These are phyloP conservation scores for Albula goreensis DNA, from an alignment of 2,113 vertebrate species.

Conservation along the genomic window DNA sequence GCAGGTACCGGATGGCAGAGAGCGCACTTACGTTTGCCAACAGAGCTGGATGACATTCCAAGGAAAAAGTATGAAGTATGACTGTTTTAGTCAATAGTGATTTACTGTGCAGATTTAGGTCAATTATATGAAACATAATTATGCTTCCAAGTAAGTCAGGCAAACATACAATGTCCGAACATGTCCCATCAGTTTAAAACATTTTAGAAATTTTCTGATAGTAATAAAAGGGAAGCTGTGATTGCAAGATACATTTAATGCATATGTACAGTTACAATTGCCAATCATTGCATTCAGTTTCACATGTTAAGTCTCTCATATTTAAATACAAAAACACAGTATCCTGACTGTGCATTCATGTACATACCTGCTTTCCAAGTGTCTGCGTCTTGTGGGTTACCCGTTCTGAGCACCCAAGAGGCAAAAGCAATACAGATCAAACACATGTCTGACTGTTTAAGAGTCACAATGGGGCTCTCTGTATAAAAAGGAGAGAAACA, in stretches of 20 bases:
- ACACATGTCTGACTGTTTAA: slow-evolving; percentile 83
- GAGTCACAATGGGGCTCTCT: slow-evolving; percentile 54
- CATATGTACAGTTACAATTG: no score
- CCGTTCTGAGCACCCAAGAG: slow-evolving; percentile 89
- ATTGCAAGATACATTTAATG: no score
- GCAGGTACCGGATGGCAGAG: slow-evolving; percentile 92
- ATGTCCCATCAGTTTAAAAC: no score
- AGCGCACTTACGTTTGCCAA: slow-evolving; percentile 88
- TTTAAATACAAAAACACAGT: background rate
- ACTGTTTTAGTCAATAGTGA: background rate
- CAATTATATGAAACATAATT: background rate
- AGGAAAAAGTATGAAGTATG: background rate
- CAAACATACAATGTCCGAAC: background rate
- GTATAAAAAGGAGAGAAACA: slow-evolving; percentile 19
- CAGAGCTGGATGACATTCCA: slow-evolving; percentile 74
- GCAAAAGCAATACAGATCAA: slow-evolving; percentile 94
- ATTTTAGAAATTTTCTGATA: no score
- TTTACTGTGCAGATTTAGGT: background rate
- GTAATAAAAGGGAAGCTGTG: no score
- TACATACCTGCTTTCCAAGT: slow-evolving; percentile 90
- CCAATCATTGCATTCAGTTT: no score
- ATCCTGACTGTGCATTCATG: no score
- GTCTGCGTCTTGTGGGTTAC: slow-evolving; percentile 79
- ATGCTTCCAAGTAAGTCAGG: background rate
- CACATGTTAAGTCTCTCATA: no score